Evolutionary conservation across 2,888 invertebrate genomes (phyloP), one percentile per base, ranked within the genome.

Genomic region (Morpho helenor): DNA sequence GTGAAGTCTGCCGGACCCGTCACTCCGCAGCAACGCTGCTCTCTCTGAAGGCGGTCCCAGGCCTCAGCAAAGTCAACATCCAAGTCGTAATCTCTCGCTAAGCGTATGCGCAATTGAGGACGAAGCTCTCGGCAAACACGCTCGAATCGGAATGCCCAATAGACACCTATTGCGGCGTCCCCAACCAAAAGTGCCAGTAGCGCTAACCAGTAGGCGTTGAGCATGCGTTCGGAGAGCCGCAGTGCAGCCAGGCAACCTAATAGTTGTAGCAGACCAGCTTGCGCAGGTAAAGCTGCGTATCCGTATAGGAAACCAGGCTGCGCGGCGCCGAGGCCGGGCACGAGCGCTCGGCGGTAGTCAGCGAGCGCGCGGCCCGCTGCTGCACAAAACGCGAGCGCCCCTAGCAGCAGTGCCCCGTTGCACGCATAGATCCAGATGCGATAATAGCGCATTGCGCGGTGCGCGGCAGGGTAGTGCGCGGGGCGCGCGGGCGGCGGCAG

Each of bases 371-470:
- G 92, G 56, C 93, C 94, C 68, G 95, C 95, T 69, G 95, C 95
- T 68, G 94, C 94, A 76, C 94, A 93, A 82, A 96, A 96, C 62
- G 95, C 95, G 69, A 96, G 89, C 78, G 96, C 95, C 80, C 95
- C 95, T 74, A 96, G 93, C 85, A 96, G 92, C 84, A 97, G 92
- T 76, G 96, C 96, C 87, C 95, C 94, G 92, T 96, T 96, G 94
- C 96, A 96, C 84, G 96, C 95, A 93, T 96, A 96, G 84, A 97
- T 96, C 96, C 96, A 96, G 86, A 96, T 94, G 91, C 96, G 95
- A 91, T 96, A 96, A 92, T 96, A 96, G 93, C 95, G 91, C 87
- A 93, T 92, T 82, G 92, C 92, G 91, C 91, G 92, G 76, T 91
- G 91, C 84, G 91, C 92, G 82, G 87, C 84, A 76, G 87, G 85